These are phyloP conservation scores for Antennarius striatus DNA, from an alignment of 2,113 vertebrate species.

Conservation along the genomic window DNA sequence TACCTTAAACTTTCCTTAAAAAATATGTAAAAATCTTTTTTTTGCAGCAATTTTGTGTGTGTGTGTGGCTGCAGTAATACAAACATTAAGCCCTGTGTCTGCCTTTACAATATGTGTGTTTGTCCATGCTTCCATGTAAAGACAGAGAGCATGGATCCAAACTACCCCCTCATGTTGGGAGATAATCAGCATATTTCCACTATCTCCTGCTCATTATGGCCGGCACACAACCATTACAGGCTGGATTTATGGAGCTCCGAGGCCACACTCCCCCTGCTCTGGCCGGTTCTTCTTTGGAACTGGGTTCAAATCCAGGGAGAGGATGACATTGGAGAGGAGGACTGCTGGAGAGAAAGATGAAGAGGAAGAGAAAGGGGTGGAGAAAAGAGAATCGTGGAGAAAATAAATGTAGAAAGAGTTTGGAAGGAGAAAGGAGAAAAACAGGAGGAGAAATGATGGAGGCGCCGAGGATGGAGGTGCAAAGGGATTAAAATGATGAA, in stretches of 20 bases:
- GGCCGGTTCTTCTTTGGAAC: conserved; percentile 44
- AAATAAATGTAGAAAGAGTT: background rate
- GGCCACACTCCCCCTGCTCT: conserved; percentile 51
- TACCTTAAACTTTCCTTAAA: too few relatives aligned
- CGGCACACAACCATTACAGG: conserved; percentile 49
- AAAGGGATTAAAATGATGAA: background rate
- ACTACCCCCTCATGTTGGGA: conserved; percentile 37
- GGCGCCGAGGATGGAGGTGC: background rate
- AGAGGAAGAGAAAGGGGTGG: conserved; percentile 12
- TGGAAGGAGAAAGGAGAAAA: background rate
- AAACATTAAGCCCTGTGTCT: too few relatives aligned
- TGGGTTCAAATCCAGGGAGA: conserved; percentile 20
- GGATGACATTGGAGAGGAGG: conserved; percentile 16
- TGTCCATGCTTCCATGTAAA: conserved; percentile 23
- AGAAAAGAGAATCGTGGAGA: background rate
- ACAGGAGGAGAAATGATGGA: background rate
- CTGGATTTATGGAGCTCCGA: conserved; percentile 71
- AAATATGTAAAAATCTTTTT: too few relatives aligned
- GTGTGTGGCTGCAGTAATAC: too few relatives aligned
- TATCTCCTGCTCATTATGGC: conserved; percentile 72
- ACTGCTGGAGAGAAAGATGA: conserved; percentile 12
- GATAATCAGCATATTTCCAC: conserved; percentile 70
- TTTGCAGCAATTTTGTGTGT: too few relatives aligned
- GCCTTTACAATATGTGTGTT: background rate
- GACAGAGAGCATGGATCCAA: conserved; percentile 38